phyloP scores from a whole-genome alignment of 2,888 invertebrate genomes.

The Tyria jacobaeae region DNA sequence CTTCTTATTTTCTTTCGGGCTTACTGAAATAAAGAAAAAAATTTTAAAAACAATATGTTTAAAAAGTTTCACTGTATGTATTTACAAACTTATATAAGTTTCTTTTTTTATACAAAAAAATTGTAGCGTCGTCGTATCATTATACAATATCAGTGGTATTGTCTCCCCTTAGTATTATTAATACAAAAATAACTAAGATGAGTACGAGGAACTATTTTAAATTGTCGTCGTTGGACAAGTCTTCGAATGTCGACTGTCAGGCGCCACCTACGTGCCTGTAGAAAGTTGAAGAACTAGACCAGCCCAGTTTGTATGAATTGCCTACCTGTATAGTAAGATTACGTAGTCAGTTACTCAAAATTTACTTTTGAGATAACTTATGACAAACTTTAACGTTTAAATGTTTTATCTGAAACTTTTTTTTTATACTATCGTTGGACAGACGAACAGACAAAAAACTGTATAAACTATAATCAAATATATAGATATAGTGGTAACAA shows the following conservation, averaged over 20 bases:
- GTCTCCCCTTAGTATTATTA: neutral
- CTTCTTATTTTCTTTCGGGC: too few species aligned
- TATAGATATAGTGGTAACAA: too few species aligned
- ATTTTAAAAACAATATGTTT: too few species aligned
- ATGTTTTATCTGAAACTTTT: too few species aligned
- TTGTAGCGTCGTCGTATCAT: neutral
- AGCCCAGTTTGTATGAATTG: constrained; percentile 71
- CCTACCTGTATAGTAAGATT: constrained; percentile 58
- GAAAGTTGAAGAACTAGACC: constrained; percentile 84
- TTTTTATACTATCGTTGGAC: too few species aligned
- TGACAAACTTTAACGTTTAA: too few species aligned
- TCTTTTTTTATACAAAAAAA: neutral
- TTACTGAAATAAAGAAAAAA: too few species aligned
- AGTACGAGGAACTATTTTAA: constrained; percentile 3
- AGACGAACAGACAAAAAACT: constrained; percentile 14
- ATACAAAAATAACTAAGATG: neutral
- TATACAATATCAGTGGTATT: too few species aligned
- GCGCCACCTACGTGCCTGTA: constrained; percentile 75
- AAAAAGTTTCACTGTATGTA: too few species aligned
- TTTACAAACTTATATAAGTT: too few species aligned
- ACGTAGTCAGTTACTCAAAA: constrained; percentile 49
- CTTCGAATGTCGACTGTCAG: constrained; percentile 64
- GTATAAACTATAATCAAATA: too few species aligned
- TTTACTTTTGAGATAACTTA: constrained; percentile 55
- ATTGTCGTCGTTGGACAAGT: constrained; percentile 56